These are phyloP conservation scores for Embiotoca jacksoni DNA, from an alignment of 2,113 vertebrate species.

Conservation along the genomic window DNA sequence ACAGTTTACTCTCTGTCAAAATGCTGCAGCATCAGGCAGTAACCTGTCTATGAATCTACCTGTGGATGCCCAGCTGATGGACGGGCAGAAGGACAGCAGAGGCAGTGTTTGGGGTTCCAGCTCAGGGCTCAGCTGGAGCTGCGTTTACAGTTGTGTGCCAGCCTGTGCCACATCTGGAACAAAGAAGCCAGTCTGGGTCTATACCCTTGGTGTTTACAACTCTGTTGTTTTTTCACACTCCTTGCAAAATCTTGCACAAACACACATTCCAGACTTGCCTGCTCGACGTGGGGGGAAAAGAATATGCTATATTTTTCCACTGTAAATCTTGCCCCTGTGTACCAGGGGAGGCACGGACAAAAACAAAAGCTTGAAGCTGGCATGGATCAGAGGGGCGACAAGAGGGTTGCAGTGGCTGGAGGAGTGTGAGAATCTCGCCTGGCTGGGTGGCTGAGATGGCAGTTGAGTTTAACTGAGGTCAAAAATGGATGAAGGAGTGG, in stretches of 20 bases:
- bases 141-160: not conserved
- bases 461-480: constrained; percentile 74
- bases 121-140: constrained; percentile 34
- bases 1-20: not conserved
- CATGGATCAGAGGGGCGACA: constrained; percentile 52
- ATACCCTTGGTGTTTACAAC: constrained; percentile 78
- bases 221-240: constrained; percentile 84
- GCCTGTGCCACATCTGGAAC: constrained; percentile 80
- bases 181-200: constrained; percentile 76
- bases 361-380: constrained; percentile 66
- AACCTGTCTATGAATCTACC: constrained; percentile 11
- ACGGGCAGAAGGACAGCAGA: constrained; percentile 48
- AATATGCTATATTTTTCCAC: constrained; percentile 82
- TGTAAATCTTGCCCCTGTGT: constrained; percentile 74
- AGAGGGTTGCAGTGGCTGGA: constrained; percentile 30
- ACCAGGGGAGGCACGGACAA: constrained; percentile 42
- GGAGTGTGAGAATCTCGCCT: constrained; percentile 43
- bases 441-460: constrained; percentile 46
- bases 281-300: constrained; percentile 73
- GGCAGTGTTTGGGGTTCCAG: constrained; percentile 51
- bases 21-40: constrained; percentile 2
- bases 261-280: constrained; percentile 82
- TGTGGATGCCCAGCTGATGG: constrained; percentile 47
- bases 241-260: constrained; percentile 77
- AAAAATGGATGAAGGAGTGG: constrained; percentile 53